These are phyloP conservation scores for Ephydatia muelleri DNA, from an alignment of 37 sponge, comb jelly and placozoan genomes.

Conservation along the genomic window DNA sequence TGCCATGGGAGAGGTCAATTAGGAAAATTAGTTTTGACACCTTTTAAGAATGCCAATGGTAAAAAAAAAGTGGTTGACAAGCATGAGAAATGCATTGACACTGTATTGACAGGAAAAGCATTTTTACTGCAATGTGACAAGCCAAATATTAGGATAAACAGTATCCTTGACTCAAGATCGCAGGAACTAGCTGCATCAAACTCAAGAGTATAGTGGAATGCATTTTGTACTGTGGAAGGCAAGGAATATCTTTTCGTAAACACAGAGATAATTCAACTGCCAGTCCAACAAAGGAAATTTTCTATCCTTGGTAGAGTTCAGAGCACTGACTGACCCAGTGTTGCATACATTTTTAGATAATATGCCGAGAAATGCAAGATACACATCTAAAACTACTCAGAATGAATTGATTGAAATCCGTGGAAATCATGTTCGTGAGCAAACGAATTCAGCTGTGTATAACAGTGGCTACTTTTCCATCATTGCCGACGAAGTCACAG, in stretches of 20 bases:
- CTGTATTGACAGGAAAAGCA: no score
- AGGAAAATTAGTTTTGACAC: no score
- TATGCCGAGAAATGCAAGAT: constrained; percentile 34
- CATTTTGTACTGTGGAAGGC: no score
- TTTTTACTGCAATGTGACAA: no score
- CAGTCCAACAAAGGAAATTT: constrained; percentile 14
- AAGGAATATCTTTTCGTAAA: constrained; percentile 13
- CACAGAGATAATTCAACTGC: constrained; percentile 5
- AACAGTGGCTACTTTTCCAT: constrained; percentile 13
- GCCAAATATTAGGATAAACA: no score
- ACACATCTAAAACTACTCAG: constrained; percentile 72
- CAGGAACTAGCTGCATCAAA: no score
- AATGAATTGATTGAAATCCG: constrained; percentile 54
- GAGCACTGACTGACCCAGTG: constrained; percentile 13
- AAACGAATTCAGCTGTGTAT: constrained; percentile 29
- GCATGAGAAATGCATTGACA: no score
- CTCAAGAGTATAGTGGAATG: no score
- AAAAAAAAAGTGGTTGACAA: no score
- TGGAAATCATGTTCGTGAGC: constrained; percentile 21
- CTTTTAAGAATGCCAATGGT: no score
- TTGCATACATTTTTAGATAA: constrained; percentile 1
- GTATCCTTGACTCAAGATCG: no score
- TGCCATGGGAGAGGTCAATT: no score
- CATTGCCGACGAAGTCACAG: constrained; percentile 69
- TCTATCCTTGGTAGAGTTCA: background rate